Conservation (phyloP, 2,113 vertebrate genomes). For the Ailurus styani region DNA sequence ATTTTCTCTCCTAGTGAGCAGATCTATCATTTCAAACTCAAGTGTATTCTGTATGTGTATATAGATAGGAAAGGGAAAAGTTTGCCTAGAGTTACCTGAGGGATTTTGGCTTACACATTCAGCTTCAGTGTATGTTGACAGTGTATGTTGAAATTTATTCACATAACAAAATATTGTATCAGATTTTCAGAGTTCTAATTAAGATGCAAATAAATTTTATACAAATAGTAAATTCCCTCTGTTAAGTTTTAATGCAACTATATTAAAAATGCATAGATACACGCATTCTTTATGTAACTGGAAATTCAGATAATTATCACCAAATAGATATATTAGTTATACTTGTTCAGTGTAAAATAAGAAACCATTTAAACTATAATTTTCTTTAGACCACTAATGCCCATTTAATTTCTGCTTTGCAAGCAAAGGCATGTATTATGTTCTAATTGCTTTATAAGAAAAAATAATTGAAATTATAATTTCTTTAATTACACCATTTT, state of each 20-base stretch:
- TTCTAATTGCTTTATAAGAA: slow-evolving; percentile 19
- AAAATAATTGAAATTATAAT: slow-evolving; percentile 34
- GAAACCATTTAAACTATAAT: background rate
- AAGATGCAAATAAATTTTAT: slow-evolving; percentile 59
- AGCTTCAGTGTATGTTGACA: background rate
- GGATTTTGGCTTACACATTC: background rate
- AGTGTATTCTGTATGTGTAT: slow-evolving; percentile 26
- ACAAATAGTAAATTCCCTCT: slow-evolving; percentile 44
- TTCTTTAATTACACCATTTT: slow-evolving; percentile 37
- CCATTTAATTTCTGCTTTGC: slow-evolving; percentile 53
- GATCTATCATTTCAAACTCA: slow-evolving; percentile 48
- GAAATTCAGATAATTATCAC: slow-evolving; percentile 54
- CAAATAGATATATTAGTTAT: slow-evolving; percentile 55
- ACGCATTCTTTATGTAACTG: background rate
- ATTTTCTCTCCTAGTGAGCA: background rate
- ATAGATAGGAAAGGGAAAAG: background rate
- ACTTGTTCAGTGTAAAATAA: slow-evolving; percentile 47
- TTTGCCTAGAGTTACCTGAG: background rate
- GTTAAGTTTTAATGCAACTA: slow-evolving; percentile 60
- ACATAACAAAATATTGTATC: background rate
- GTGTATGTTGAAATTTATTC: slow-evolving; percentile 48
- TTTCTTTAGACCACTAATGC: slow-evolving; percentile 39
- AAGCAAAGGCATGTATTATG: slow-evolving; percentile 37
- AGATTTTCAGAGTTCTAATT: slow-evolving; percentile 49
- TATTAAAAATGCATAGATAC: slow-evolving; percentile 54